Conservation (phyloP, 1,140 invertebrate genomes). For the Amyelois transitella region DNA sequence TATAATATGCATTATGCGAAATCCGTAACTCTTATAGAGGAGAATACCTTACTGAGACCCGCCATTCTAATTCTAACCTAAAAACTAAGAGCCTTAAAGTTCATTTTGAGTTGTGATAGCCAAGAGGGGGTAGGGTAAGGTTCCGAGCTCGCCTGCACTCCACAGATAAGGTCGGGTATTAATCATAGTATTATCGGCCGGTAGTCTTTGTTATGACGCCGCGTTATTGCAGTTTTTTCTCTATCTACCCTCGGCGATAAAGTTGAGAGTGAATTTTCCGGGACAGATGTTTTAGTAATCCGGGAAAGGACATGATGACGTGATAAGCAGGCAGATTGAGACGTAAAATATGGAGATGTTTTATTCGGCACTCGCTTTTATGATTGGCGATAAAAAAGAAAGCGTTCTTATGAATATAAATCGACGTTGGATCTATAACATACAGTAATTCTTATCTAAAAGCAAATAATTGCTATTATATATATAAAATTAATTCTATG, state of each 20-base stretch:
- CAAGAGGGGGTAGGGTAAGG: background rate
- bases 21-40: slow-evolving; percentile 64
- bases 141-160: slow-evolving; percentile 57
- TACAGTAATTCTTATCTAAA: no score
- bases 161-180: slow-evolving; percentile 70
- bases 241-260: slow-evolving; percentile 64
- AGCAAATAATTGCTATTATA: no score
- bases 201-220: slow-evolving; percentile 70
- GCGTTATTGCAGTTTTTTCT: slow-evolving; percentile 71
- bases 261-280: slow-evolving; percentile 70
- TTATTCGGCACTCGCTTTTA: background rate
- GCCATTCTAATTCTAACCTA: background rate
- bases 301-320: slow-evolving; percentile 17
- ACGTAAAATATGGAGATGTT: background rate
- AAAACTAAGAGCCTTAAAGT: background rate
- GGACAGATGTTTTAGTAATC: slow-evolving; percentile 71
- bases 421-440: no score
- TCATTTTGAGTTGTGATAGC: background rate
- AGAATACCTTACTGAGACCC: slow-evolving; percentile 45
- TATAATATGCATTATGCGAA: slow-evolving; percentile 74
- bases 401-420: background rate
- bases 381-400: background rate
- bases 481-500: no score
- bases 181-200: slow-evolving; percentile 71
- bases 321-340: background rate